phyloP scores from a whole-genome alignment of 2,797 vertebrate species.

The Pseudomugil gertrudae region DNA sequence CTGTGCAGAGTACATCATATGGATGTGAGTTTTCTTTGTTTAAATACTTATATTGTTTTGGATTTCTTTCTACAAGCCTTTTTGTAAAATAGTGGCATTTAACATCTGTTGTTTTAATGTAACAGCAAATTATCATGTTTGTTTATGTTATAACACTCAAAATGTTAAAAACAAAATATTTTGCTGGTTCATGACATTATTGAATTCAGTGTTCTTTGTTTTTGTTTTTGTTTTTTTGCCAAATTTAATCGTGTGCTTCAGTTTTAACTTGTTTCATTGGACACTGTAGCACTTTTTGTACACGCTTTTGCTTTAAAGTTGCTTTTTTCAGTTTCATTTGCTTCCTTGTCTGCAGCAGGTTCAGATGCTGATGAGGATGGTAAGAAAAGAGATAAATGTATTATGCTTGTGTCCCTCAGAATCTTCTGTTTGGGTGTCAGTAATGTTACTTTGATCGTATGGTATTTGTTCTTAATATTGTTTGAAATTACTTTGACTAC shows the following conservation, averaged over 20 bases:
- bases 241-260: conserved; percentile 9
- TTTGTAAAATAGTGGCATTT: not conserved
- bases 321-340: conserved; percentile 66
- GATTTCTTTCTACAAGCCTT: conserved; percentile 1
- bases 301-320: conserved; percentile 43
- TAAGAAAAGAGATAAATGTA: conserved; percentile 60
- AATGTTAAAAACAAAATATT: not conserved
- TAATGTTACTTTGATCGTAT: conserved; percentile 18
- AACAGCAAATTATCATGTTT: not conserved
- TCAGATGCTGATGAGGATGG: conserved; percentile 69
- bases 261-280: conserved; percentile 13
- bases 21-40: not conserved
- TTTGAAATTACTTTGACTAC: conserved; percentile 54
- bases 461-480: conserved; percentile 41
- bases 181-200: not conserved
- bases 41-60: not conserved
- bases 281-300: conserved; percentile 14
- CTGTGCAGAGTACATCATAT: conserved; percentile 25
- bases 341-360: conserved; percentile 73
- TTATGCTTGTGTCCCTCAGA: conserved; percentile 28
- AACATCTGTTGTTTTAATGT: not conserved
- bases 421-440: conserved; percentile 41
- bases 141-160: conserved; percentile 19
- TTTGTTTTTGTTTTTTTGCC: not conserved
- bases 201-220: not conserved